Conservation (phyloP, 2,113 vertebrate species). For the Phalacrocorax carbo region DNA sequence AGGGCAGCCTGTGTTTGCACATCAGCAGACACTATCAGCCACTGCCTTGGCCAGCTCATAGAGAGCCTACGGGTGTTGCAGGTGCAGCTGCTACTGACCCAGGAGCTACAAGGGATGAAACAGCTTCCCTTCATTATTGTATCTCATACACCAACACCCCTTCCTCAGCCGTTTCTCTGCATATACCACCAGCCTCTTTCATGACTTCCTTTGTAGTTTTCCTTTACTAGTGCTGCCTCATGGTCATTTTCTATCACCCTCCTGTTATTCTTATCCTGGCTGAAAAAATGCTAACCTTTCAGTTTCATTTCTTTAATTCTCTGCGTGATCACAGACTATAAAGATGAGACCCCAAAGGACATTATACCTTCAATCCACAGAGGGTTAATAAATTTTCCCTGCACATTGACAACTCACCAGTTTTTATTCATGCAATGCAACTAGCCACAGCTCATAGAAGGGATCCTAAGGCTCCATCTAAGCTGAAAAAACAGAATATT, state of each 20-base stretch:
- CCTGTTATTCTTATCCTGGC: neutral
- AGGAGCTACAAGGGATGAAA: conserved; percentile 16
- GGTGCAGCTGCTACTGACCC: conserved; percentile 48
- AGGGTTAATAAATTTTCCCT: neutral
- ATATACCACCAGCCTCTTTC: neutral
- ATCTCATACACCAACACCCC: neutral
- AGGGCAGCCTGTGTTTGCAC: neutral
- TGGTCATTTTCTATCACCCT: neutral
- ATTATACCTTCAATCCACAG: neutral
- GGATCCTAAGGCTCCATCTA: neutral
- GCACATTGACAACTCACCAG: neutral
- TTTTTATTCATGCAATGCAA: neutral
- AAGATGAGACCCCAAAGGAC: neutral
- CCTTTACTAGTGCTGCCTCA: neutral
- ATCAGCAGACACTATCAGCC: neutral
- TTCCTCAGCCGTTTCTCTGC: neutral
- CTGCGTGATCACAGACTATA: neutral
- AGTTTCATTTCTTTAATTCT: neutral
- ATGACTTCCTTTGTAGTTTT: neutral
- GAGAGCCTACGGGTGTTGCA: neutral
- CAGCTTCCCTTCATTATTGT: neutral
- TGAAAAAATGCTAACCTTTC: neutral
- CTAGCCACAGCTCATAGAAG: neutral
- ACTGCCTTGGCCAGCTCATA: neutral
- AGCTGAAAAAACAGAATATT: neutral